Evolutionary conservation across 1,140 invertebrate species (phyloP).

Genomic region (Xylocopa sonorina): DNA sequence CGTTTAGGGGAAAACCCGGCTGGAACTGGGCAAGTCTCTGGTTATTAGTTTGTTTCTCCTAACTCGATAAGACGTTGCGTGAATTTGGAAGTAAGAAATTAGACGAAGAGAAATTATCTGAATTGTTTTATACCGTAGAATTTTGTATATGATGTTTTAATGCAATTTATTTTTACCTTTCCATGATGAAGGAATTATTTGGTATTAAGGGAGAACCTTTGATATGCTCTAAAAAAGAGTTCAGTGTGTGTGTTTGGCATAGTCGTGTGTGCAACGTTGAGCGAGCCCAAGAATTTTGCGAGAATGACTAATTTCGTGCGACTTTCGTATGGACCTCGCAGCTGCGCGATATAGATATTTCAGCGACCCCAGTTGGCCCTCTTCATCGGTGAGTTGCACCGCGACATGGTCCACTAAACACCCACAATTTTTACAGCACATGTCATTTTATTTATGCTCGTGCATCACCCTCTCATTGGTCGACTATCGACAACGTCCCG

Average conservation of each 20-base stretch:
- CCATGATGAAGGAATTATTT: too few species aligned
- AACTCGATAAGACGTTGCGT: too few species aligned
- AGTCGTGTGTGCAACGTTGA: rapidly evolving
- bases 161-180: too few species aligned
- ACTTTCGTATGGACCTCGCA: conserved; percentile 62
- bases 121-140: neutral
- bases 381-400: conserved; percentile 62
- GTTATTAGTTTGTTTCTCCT: neutral
- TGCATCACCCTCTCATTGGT: conserved; percentile 71
- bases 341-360: conserved; percentile 65
- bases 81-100: too few species aligned
- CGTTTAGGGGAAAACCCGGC: too few species aligned
- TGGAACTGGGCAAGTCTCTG: neutral
- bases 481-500: neutral
- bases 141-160: neutral
- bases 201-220: too few species aligned
- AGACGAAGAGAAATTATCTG: too few species aligned
- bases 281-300: conserved; percentile 32
- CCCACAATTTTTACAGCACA: conserved; percentile 76
- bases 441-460: conserved; percentile 76
- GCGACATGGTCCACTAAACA: conserved; percentile 78
- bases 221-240: too few species aligned
- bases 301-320: conserved; percentile 68
- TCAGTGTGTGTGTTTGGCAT: too few species aligned
- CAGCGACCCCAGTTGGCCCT: conserved; percentile 54